Conservation (phyloP, 2,113 vertebrate genomes). For the Clarias batrachus region DNA sequence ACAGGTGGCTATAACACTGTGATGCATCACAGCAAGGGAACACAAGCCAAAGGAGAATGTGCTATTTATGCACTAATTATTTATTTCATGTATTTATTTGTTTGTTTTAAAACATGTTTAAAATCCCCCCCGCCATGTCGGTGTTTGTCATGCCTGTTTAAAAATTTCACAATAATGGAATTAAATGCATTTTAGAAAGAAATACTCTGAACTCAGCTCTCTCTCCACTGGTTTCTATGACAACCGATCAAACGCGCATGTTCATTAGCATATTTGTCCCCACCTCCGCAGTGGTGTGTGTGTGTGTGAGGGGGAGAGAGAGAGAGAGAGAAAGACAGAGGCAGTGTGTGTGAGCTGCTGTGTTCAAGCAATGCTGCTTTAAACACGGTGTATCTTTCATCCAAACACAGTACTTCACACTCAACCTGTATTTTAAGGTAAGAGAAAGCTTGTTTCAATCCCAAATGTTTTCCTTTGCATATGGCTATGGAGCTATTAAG, state of each 20-base stretch:
- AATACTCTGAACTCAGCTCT: slow-evolving; percentile 21
- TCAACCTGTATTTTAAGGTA: slow-evolving; percentile 1
- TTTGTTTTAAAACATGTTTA: not conserved
- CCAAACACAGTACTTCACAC: not conserved
- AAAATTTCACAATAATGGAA: too few species aligned
- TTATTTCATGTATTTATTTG: not conserved
- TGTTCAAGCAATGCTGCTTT: slow-evolving; percentile 10
- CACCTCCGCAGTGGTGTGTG: slow-evolving; percentile 4
- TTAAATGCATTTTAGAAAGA: not conserved
- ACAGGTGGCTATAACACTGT: slow-evolving; percentile 48
- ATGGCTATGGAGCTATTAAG: not conserved
- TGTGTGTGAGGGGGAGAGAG: not conserved
- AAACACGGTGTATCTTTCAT: not conserved
- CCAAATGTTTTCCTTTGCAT: not conserved
- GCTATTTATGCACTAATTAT: not conserved
- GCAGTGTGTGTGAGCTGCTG: not conserved
- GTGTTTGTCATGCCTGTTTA: not conserved
- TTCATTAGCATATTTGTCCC: slow-evolving; percentile 36
- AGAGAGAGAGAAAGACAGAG: not conserved
- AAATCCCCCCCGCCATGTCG: too few species aligned
- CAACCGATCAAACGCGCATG: slow-evolving; percentile 58
- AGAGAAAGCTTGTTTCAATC: not conserved
- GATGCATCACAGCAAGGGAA: not conserved
- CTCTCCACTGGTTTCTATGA: slow-evolving; percentile 57
- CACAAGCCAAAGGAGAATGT: not conserved